Evolutionary conservation across 2,797 vertebrate genomes (phyloP).

Genomic region (Varecia variegata): DNA sequence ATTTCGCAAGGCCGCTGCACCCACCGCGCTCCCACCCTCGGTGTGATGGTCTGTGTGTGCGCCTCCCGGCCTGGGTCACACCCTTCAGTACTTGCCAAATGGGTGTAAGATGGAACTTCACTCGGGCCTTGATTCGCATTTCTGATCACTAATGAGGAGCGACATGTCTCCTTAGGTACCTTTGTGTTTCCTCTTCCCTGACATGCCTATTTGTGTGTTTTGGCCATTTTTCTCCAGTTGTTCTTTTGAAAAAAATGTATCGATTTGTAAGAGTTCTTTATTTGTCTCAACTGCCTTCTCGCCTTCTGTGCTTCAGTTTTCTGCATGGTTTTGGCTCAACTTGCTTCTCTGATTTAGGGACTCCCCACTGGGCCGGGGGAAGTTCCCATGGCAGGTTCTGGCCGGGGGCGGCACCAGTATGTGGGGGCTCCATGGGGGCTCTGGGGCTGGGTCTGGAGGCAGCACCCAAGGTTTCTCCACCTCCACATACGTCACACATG

Average conservation of each 20-base stretch:
- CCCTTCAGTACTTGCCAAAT: neutral
- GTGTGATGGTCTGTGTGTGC: accelerated
- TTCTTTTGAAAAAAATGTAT: neutral
- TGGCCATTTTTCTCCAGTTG: neutral
- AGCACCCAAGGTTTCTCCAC: neutral
- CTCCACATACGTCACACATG: neutral
- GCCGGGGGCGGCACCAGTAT: no score
- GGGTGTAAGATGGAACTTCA: neutral
- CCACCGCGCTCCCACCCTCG: no score
- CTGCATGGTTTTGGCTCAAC: neutral
- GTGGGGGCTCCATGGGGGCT: no score
- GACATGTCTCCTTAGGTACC: neutral
- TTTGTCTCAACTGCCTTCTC: neutral
- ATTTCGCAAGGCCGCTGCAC: neutral
- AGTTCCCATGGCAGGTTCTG: neutral
- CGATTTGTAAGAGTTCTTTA: neutral
- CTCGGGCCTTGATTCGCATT: neutral
- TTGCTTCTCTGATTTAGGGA: neutral
- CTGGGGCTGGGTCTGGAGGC: neutral
- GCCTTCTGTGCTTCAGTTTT: neutral
- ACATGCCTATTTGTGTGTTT: neutral
- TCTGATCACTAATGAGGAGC: neutral
- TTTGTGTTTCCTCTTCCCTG: neutral
- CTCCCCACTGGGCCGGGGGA: no score
- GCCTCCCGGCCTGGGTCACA: no score